Evolutionary conservation across 2,113 vertebrate species (phyloP).

Genomic region (Chamaea fasciata): DNA sequence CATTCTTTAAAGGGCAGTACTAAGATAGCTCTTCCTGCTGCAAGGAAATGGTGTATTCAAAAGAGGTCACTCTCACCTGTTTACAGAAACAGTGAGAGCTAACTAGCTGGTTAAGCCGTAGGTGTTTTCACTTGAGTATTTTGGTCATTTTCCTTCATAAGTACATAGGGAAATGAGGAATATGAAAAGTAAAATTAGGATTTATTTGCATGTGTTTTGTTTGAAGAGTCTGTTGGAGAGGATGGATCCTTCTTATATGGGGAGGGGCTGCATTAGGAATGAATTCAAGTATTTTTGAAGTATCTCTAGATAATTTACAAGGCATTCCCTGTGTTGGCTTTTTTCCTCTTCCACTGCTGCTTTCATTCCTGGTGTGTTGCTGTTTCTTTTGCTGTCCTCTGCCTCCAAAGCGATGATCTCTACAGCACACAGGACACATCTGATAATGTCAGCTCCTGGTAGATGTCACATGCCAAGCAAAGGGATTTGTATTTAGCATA

Average conservation of each 20-base stretch:
- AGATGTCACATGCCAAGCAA: not conserved
- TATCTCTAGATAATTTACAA: not conserved
- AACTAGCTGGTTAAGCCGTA: not conserved
- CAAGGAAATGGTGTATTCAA: not conserved
- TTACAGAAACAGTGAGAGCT: not conserved
- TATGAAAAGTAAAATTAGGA: not conserved
- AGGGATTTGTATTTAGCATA: not conserved
- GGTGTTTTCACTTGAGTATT: not conserved
- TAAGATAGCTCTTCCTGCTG: not conserved
- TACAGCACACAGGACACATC: not conserved
- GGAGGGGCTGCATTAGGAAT: not conserved
- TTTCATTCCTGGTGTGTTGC: not conserved
- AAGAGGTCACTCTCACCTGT: not conserved
- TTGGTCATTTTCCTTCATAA: not conserved
- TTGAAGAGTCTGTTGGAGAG: not conserved
- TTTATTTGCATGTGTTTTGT: not conserved
- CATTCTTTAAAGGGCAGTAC: not conserved
- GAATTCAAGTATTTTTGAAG: not conserved
- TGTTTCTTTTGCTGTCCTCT: not conserved
- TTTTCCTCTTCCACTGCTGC: not conserved
- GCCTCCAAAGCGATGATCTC: not conserved
- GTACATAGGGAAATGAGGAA: not conserved
- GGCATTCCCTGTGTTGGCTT: not conserved
- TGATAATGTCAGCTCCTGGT: not conserved
- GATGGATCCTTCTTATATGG: accelerated